Evolutionary conservation across 2,888 invertebrate genomes (phyloP).

Genomic region (Heliconius erato): DNA sequence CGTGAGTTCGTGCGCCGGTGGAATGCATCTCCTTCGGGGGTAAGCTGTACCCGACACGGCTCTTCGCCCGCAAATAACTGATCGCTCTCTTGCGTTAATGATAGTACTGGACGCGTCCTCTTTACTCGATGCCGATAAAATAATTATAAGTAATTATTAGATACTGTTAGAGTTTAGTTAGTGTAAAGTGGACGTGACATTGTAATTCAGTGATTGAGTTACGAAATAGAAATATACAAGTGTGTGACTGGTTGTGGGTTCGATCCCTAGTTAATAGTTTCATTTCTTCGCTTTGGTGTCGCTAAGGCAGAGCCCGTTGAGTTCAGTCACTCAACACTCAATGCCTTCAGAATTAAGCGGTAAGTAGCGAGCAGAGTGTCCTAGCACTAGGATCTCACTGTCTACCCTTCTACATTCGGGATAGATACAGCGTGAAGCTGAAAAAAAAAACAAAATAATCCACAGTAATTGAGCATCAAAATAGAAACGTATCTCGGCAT

Average conservation of each 20-base stretch:
- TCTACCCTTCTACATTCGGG: rapidly evolving
- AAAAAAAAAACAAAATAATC: slow-evolving; percentile 55
- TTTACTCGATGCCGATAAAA: slow-evolving; percentile 80
- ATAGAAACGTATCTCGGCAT: slow-evolving; percentile 6
- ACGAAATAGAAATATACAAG: slow-evolving; percentile 3
- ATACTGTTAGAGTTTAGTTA: slow-evolving; percentile 54
- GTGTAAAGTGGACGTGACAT: slow-evolving; percentile 37
- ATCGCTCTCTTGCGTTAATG: slow-evolving; percentile 84
- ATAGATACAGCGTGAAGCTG: too few species aligned
- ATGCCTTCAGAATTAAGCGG: too few species aligned
- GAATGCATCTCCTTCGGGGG: slow-evolving; percentile 87
- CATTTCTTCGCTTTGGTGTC: too few species aligned
- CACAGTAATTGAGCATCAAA: slow-evolving; percentile 5
- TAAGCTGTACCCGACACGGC: slow-evolving; percentile 84
- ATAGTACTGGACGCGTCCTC: slow-evolving; percentile 80
- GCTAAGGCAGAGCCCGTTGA: too few species aligned
- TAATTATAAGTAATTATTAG: slow-evolving; percentile 82
- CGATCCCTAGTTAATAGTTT: too few species aligned
- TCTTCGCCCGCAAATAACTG: slow-evolving; percentile 80
- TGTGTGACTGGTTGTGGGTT: not conserved
- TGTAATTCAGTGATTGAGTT: slow-evolving; percentile 55
- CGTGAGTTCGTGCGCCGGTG: slow-evolving; percentile 85
- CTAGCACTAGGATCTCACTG: rapidly evolving
- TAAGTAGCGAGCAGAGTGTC: too few species aligned
- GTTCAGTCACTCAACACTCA: too few species aligned